Evolutionary conservation across 2,797 vertebrate species (phyloP).

Genomic region (Enteromius afrohamiltoni): DNA sequence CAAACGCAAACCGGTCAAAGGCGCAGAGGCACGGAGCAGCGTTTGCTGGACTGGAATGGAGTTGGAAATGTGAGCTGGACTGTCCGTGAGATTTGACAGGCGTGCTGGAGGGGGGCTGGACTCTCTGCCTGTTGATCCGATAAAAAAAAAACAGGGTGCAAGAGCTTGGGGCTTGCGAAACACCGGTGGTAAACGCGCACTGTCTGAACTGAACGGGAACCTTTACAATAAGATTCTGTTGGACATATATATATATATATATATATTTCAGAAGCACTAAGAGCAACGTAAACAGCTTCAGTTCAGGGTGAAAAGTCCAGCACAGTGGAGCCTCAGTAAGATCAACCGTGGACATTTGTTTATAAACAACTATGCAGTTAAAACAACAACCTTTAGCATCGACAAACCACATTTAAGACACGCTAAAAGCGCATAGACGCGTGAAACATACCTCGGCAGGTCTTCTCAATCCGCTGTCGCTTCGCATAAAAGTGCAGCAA

Average conservation of each 20-base stretch:
- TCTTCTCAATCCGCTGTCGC: conserved; percentile 64
- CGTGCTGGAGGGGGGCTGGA: conserved; percentile 35
- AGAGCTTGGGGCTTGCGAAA: conserved; percentile 48
- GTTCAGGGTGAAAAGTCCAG: conserved; percentile 16
- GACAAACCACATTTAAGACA: conserved; percentile 45
- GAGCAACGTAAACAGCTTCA: not conserved
- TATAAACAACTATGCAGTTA: conserved; percentile 58
- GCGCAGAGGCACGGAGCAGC: not conserved
- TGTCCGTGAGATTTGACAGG: conserved; percentile 50
- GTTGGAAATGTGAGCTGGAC: conserved; percentile 39
- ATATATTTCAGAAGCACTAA: not conserved
- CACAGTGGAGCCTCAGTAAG: not conserved
- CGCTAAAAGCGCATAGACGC: not conserved
- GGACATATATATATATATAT: too few species aligned
- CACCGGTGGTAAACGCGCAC: conserved; percentile 48
- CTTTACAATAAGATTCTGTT: not conserved
- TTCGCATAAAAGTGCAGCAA: conserved; percentile 69
- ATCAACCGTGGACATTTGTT: conserved; percentile 66
- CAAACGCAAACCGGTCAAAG: not conserved
- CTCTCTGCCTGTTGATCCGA: conserved; percentile 70
- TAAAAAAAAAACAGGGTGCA: conserved; percentile 16
- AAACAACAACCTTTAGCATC: conserved; percentile 65
- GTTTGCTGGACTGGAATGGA: conserved; percentile 1
- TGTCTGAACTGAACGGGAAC: conserved; percentile 17
- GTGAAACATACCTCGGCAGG: conserved; percentile 69